These are phyloP conservation scores for Periophthalmodon schlosseri DNA, from an alignment of 2,113 vertebrate species.

Conservation along the genomic window DNA sequence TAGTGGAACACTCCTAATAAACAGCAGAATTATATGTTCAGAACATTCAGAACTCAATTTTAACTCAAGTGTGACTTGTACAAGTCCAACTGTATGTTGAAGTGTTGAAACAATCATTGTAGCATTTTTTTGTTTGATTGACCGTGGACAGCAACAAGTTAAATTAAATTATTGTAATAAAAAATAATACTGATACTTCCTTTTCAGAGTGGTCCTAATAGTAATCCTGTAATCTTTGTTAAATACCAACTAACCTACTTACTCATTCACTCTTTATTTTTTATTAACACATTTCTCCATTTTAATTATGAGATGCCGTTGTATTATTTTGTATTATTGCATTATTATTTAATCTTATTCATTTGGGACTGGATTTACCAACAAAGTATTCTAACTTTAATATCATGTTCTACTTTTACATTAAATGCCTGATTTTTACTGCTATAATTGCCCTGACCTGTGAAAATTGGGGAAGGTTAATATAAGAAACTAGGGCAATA, in stretches of 20 bases:
- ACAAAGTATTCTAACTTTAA: not conserved
- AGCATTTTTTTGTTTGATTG: not conserved
- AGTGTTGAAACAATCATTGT: not conserved
- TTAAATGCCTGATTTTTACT: not conserved
- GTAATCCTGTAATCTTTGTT: not conserved
- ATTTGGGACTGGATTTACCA: no score
- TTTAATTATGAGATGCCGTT: not conserved
- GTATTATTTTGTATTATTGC: not conserved
- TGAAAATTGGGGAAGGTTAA: not conserved
- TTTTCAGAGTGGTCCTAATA: not conserved
- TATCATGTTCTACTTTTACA: not conserved
- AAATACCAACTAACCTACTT: not conserved
- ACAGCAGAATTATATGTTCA: slow-evolving; percentile 11
- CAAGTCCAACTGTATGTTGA: not conserved
- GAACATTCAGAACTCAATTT: not conserved
- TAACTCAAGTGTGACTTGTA: not conserved
- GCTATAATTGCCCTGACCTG: not conserved
- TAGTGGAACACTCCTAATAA: slow-evolving; percentile 23
- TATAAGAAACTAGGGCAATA: not conserved
- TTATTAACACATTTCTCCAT: not conserved
- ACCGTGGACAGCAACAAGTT: no score
- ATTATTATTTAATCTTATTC: no score
- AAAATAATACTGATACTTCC: not conserved
- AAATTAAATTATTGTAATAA: not conserved
- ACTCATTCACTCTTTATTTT: not conserved